phyloP scores from a whole-genome alignment of 2,797 vertebrate genomes.

The Hybognathus amarus region DNA sequence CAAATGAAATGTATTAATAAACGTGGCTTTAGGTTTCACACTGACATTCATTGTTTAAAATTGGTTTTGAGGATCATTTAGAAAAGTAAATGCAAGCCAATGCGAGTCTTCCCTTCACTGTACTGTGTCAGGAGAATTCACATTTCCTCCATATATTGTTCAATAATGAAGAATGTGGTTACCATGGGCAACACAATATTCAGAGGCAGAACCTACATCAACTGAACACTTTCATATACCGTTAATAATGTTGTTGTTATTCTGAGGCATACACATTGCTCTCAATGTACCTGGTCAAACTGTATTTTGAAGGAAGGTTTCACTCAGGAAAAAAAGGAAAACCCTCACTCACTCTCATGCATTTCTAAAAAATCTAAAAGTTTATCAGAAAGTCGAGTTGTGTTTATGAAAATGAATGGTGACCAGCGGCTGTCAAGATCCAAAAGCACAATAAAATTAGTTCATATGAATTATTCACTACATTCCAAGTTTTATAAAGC shows the following conservation, averaged over 20 bases:
- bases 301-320: background rate
- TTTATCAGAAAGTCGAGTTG: background rate
- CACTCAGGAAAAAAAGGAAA: background rate
- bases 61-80: conserved; percentile 1
- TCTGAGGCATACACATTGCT: background rate
- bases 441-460: background rate
- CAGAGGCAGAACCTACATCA: conserved; percentile 5
- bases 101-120: background rate
- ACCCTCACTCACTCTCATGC: background rate
- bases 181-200: conserved; percentile 46
- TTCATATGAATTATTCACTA: background rate
- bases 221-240: conserved; percentile 3
- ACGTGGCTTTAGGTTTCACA: conserved; percentile 13
- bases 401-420: background rate
- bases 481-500: background rate
- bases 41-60: conserved; percentile 9
- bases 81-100: background rate
- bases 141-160: conserved; percentile 30
- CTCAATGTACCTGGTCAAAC: background rate
- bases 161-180: conserved; percentile 48
- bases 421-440: background rate
- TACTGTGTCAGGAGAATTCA: background rate
- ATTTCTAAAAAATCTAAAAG: background rate
- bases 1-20: background rate
- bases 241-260: conserved; percentile 29